These are phyloP conservation scores for Cyprinella venusta DNA, from an alignment of 2,797 vertebrate genomes.

Conservation along the genomic window DNA sequence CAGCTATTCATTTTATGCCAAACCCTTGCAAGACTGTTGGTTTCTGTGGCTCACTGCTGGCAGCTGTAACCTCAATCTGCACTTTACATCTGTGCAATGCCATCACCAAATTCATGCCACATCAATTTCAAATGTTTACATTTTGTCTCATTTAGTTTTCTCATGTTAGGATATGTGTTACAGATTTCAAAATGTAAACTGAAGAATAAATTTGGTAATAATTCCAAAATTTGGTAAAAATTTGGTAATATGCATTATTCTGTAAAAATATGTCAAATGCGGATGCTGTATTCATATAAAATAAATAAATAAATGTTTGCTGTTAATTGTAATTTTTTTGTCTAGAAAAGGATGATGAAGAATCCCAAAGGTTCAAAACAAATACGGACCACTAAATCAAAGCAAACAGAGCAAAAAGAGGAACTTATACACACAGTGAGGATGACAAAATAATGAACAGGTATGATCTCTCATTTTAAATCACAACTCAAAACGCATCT, in stretches of 20 bases:
- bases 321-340: no score
- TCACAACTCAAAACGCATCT: no score
- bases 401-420: no score
- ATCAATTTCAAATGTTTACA: not conserved
- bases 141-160: not conserved
- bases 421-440: no score
- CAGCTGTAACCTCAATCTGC: not conserved
- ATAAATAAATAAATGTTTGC: no score
- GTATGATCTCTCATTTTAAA: no score
- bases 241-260: not conserved
- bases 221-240: not conserved
- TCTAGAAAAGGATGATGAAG: no score
- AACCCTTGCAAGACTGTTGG: not conserved
- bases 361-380: no score
- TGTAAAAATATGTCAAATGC: not conserved
- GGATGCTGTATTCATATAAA: not conserved
- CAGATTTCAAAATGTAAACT: not conserved
- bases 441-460: no score
- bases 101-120: not conserved
- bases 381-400: no score
- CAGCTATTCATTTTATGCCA: not conserved
- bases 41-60: conserved; percentile 12
- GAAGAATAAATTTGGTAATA: not conserved
- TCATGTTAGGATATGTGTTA: not conserved
- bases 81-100: not conserved